Conservation (phyloP, 2,888 invertebrate genomes). For the Xiphydria camelus region DNA sequence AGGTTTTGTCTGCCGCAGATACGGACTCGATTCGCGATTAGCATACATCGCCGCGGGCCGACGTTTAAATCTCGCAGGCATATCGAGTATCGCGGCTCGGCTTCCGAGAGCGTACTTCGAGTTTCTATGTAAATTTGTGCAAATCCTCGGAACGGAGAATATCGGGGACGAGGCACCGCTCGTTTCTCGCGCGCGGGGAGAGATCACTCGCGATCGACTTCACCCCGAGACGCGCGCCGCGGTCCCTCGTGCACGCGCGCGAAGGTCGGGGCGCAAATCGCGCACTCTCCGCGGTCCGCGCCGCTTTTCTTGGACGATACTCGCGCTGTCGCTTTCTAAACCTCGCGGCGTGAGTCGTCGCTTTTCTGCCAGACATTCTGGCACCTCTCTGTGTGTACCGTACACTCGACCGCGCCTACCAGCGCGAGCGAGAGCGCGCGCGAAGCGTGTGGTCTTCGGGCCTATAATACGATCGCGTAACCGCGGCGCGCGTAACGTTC, state of each 20-base stretch:
- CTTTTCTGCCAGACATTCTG: constrained; percentile 1
- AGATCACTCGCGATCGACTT: too few species aligned
- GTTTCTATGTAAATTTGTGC: constrained; percentile 23
- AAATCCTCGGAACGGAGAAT: constrained; percentile 13
- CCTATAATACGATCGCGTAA: too few species aligned
- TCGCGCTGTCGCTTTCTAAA: constrained; percentile 1
- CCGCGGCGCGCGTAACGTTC: too few species aligned
- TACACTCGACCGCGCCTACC: too few species aligned
- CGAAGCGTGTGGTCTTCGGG: too few species aligned
- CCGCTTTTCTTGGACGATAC: background rate
- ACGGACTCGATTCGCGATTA: constrained; percentile 3
- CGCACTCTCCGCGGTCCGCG: background rate
- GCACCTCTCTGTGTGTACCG: background rate
- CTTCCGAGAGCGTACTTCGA: background rate
- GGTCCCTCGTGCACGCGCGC: too few species aligned
- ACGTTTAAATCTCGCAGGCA: constrained; percentile 4
- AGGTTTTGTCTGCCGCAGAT: background rate
- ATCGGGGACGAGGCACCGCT: too few species aligned
- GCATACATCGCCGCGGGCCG: constrained; percentile 4
- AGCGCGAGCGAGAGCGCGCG: too few species aligned
- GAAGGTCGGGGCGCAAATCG: too few species aligned
- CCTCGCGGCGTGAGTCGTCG: background rate
- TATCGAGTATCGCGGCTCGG: background rate
- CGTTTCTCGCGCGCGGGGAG: too few species aligned
- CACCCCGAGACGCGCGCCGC: too few species aligned